A percentile compares a stretch with the other conserved stretches of the same genome.
phyloP scores from a whole-genome alignment of 2,888 invertebrate species.

The Drosophila austrosaltans region DNA sequence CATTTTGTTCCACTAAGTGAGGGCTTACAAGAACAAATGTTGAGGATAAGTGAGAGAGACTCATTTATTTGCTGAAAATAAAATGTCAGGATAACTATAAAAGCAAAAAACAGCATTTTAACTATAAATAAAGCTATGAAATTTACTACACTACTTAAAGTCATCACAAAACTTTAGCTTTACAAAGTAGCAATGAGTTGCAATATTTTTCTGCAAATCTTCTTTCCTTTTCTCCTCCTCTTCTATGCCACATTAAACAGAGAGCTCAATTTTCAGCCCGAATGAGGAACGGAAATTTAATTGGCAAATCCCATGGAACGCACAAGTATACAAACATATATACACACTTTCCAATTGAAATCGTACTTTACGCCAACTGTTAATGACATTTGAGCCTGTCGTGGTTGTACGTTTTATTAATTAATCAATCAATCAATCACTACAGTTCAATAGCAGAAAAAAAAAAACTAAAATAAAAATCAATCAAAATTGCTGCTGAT shows the following conservation, averaged over 20 bases:
- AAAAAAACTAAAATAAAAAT: conserved; percentile 24
- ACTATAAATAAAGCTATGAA: not conserved
- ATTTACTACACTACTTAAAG: not conserved
- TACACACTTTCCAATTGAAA: conserved; percentile 18
- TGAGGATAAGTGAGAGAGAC: conserved; percentile 6
- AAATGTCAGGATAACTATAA: not conserved
- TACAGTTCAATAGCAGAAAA: conserved; percentile 1
- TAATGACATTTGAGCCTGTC: conserved; percentile 54
- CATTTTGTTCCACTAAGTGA: conserved; percentile 35
- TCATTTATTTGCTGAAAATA: conserved; percentile 2
- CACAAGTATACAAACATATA: conserved; percentile 10
- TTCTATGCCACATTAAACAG: conserved; percentile 2
- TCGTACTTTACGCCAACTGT: conserved; percentile 36
- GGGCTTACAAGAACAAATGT: conserved; percentile 22
- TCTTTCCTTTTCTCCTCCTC: conserved; percentile 20
- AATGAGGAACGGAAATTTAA: conserved; percentile 54
- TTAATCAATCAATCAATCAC: conserved; percentile 72
- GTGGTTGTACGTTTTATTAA: conserved; percentile 44
- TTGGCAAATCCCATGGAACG: conserved; percentile 40
- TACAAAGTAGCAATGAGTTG: not conserved
- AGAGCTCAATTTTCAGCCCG: conserved; percentile 15
- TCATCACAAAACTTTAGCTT: conserved; percentile 3
- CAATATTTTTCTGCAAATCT: not conserved
- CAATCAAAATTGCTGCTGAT: conserved; percentile 62
- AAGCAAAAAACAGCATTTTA: not conserved